A percentile compares a stretch with the other conserved stretches of the same genome.
phyloP scores from a whole-genome alignment of 2,113 vertebrate genomes.

The Rhea americana region DNA sequence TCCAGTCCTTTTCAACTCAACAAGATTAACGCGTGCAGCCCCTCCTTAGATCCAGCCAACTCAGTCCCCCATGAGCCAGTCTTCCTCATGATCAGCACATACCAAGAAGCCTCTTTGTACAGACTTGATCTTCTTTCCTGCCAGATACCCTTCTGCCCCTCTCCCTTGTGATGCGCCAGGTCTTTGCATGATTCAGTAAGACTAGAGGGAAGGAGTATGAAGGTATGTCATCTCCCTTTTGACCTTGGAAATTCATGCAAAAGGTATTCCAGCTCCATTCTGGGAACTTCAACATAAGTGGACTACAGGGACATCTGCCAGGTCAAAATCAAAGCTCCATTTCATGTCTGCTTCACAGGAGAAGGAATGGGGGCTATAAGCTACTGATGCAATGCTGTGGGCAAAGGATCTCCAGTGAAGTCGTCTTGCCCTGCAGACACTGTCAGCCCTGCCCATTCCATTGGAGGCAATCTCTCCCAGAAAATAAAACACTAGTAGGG shows the following conservation, averaged over 20 bases:
- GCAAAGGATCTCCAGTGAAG: background rate
- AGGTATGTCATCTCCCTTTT: background rate
- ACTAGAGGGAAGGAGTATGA: background rate
- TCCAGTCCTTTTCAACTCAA: background rate
- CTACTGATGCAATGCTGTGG: rapidly evolving
- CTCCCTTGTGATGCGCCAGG: background rate
- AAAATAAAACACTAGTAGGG: background rate
- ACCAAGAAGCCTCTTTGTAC: background rate
- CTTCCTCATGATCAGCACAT: rapidly evolving
- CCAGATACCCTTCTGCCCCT: background rate
- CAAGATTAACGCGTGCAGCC: background rate
- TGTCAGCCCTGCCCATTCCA: background rate
- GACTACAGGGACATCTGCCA: background rate
- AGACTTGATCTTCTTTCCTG: rapidly evolving
- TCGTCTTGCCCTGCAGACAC: rapidly evolving
- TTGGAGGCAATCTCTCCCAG: background rate
- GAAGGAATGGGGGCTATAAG: background rate
- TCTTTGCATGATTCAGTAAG: background rate
- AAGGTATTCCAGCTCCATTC: background rate
- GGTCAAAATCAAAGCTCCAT: background rate
- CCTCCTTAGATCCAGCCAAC: background rate
- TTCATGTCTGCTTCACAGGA: background rate
- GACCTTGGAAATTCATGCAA: background rate
- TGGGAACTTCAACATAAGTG: background rate
- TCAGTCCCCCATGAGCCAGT: background rate